A percentile compares a stretch with the other conserved stretches of the same genome.
These are phyloP conservation scores for Cephus pulcher DNA, from an alignment of 2,888 invertebrate species.

Conservation along the genomic window DNA sequence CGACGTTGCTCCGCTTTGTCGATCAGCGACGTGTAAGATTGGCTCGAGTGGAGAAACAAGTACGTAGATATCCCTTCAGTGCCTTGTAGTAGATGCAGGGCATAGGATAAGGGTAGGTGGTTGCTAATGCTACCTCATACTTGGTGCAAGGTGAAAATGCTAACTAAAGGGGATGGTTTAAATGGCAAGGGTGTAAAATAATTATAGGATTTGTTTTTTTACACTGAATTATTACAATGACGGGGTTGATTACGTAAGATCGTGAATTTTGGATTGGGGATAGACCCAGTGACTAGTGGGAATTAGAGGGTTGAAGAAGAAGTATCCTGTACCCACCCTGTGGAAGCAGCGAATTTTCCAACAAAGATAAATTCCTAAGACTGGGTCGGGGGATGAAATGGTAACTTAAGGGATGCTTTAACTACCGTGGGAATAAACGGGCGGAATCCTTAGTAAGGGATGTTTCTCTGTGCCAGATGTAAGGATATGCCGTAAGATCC, in stretches of 20 bases:
- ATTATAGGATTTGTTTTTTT: neutral
- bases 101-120: neutral
- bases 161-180: conserved; percentile 61
- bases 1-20: conserved; percentile 57
- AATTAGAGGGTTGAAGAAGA: neutral
- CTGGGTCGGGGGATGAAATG: neutral
- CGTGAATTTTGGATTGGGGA: neutral
- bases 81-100: neutral
- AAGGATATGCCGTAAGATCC: neutral
- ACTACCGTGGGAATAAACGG: neutral
- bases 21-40: conserved; percentile 61
- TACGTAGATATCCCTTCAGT: neutral
- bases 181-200: conserved; percentile 41
- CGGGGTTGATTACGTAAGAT: neutral
- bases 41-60: conserved; percentile 24
- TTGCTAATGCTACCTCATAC: conserved; percentile 34
- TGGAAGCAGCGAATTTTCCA: neutral
- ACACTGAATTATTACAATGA: neutral
- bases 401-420: neutral
- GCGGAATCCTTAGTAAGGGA: neutral
- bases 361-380: neutral
- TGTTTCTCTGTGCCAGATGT: neutral
- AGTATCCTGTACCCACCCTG: neutral
- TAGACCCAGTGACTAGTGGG: neutral
- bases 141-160: conserved; percentile 57